phyloP scores from a whole-genome alignment of 2,888 invertebrate genomes.

The Sipha maydis region DNA sequence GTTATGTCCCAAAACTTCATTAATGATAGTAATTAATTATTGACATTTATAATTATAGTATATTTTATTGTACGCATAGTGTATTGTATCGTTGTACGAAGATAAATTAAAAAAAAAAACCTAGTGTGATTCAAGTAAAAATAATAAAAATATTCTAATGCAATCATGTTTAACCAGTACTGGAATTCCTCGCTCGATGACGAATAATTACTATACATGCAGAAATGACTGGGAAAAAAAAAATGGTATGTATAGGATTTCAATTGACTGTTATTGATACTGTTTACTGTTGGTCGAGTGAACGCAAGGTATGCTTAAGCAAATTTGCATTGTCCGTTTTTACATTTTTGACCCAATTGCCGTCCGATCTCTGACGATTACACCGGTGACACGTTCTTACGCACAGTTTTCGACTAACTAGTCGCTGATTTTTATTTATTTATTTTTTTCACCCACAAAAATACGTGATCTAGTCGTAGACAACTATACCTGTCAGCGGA shows the following conservation, averaged over 20 bases:
- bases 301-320: not conserved
- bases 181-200: not conserved
- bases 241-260: not conserved
- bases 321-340: conserved; percentile 25
- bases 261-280: not conserved
- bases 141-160: too few relatives aligned
- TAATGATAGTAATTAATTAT: too few relatives aligned
- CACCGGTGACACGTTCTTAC: conserved; percentile 13
- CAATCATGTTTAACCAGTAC: not conserved
- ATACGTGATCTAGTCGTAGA: conserved; percentile 32
- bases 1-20: too few relatives aligned
- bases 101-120: too few relatives aligned
- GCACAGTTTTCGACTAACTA: conserved; percentile 2
- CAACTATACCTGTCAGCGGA: not conserved
- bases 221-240: not conserved
- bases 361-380: conserved; percentile 11
- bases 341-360: conserved; percentile 43
- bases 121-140: too few relatives aligned
- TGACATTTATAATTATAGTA: too few relatives aligned
- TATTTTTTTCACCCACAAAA: not conserved
- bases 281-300: not conserved
- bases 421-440: not conserved
- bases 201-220: not conserved
- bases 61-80: too few relatives aligned
- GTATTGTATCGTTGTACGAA: too few relatives aligned